Base-by-base conservation (phyloP, 2,113 vertebrate genomes). In the Aspiorhynchus laticeps region DNA sequence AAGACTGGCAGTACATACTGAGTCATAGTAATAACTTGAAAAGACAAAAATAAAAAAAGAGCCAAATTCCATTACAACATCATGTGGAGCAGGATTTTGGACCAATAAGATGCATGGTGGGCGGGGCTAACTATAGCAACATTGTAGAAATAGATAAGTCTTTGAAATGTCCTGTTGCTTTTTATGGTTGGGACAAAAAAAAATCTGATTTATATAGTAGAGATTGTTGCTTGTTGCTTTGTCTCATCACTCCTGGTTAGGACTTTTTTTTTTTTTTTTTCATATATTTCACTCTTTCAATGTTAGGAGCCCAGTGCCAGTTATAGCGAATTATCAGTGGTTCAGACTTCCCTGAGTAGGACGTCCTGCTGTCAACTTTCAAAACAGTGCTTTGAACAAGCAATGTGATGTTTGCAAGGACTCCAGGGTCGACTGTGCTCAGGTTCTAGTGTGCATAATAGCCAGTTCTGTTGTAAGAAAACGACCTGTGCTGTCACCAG, bases 281-380 rank as follows among this genome's bases (percentile, higher is more conserved):
- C 5, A 46, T 76, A 46, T 15, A 33, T 69, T 83, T 78, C 51
- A 74, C n/a, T 19, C n/a, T 81, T 81, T 43, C 71, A 82, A n/a
- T 33, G 33, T 56, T 33, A 53, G 4, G 2, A 67, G 80, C 7
- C 14, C 7, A 31, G 15, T 46, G 51, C 28, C 3, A 51, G 51
- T 69, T 38, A 36, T 43, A n/a, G 71, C 15, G 9, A n/a, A 12
- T 74, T 38, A n/a, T 61, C 61, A 14, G 14, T 67, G 78, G 24
- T 31, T 53, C 26, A 9, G 2, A 67, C 33, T 63, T 77, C 21
- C 59, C 26, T 71, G 5, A 11, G 10, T 61, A 5, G 21, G 73
- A 63, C 61, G n/a, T 19, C 61, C 75, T 71, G 33, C 85, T 86
- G 61, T 86, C 24, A 41, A 14, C 21, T 10, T 80, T 81, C 17